phyloP scores from a whole-genome alignment of 2,797 vertebrate genomes.

The Centroberyx gerrardi region DNA sequence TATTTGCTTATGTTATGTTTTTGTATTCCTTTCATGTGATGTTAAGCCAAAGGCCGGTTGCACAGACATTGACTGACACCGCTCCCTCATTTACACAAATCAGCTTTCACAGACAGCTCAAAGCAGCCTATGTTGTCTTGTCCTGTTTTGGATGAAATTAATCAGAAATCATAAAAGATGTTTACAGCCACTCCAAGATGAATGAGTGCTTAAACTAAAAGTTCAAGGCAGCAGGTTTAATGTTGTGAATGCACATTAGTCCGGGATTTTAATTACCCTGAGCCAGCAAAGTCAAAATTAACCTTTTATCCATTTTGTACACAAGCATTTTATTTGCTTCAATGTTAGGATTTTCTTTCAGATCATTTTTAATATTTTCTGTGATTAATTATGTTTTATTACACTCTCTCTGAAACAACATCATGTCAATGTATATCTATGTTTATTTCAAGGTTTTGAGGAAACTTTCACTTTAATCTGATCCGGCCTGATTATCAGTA shows the following conservation, averaged over 20 bases:
- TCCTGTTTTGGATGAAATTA: slow-evolving; percentile 1
- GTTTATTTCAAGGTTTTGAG: too few species aligned
- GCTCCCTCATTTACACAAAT: slow-evolving; percentile 36
- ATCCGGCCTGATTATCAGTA: too few species aligned
- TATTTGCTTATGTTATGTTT: slow-evolving; percentile 46
- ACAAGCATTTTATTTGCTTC: too few species aligned
- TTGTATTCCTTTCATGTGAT: slow-evolving; percentile 57
- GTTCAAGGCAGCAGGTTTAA: background rate
- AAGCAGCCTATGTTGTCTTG: background rate
- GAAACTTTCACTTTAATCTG: too few species aligned
- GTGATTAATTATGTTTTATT: too few species aligned
- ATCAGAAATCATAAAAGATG: background rate
- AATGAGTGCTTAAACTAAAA: background rate
- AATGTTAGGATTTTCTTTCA: too few species aligned
- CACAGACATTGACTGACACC: slow-evolving; percentile 18
- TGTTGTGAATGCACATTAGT: background rate
- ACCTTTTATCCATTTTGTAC: too few species aligned
- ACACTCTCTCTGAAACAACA: too few species aligned
- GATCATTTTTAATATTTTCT: too few species aligned
- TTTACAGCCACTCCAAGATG: slow-evolving; percentile 23
- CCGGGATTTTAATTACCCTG: background rate
- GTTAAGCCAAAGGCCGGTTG: slow-evolving; percentile 32
- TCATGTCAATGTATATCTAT: too few species aligned
- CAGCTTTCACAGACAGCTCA: slow-evolving; percentile 4
- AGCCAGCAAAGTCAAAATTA: too few species aligned